Evolutionary conservation across 2,888 invertebrate species (phyloP).

Genomic region (Diaphora mendica): DNA sequence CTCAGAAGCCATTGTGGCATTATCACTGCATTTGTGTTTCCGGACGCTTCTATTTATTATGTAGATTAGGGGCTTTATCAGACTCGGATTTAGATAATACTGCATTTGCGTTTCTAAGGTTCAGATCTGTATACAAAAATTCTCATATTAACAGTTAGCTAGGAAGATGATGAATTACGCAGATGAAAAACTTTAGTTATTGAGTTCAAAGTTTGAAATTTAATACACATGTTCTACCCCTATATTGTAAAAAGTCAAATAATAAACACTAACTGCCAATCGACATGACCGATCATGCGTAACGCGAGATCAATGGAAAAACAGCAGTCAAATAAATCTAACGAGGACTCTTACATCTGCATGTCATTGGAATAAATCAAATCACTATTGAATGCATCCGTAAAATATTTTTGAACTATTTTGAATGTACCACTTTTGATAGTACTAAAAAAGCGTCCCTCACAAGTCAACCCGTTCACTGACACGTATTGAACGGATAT

Average conservation of each 20-base stretch:
- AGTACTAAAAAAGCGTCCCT: constrained; percentile 74
- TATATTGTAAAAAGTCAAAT: constrained; percentile 59
- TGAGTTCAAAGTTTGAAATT: constrained; percentile 30
- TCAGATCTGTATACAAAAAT: constrained; percentile 51
- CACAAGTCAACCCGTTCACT: constrained; percentile 83
- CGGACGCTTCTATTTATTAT: constrained; percentile 83
- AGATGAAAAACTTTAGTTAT: constrained; percentile 27
- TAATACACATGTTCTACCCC: constrained; percentile 30
- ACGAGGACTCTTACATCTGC: constrained; percentile 85
- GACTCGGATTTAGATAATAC: constrained; percentile 72
- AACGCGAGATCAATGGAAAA: constrained; percentile 79
- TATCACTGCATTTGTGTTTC: constrained; percentile 79
- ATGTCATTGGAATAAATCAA: constrained; percentile 86
- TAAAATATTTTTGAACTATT: constrained; percentile 86
- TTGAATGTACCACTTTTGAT: constrained; percentile 76
- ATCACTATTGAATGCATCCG: constrained; percentile 85
- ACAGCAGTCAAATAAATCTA: constrained; percentile 86
- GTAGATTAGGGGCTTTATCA: constrained; percentile 81
- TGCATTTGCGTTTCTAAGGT: constrained; percentile 56
- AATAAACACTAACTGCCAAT: constrained; percentile 82
- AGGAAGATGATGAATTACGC: too few species aligned
- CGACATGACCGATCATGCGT: constrained; percentile 84
- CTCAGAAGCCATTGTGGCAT: constrained; percentile 72
- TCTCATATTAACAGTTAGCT: constrained; percentile 42
- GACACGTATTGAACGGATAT: constrained; percentile 81